Evolutionary conservation across 2,113 vertebrate genomes (phyloP).

Genomic region (Raja brachyura): DNA sequence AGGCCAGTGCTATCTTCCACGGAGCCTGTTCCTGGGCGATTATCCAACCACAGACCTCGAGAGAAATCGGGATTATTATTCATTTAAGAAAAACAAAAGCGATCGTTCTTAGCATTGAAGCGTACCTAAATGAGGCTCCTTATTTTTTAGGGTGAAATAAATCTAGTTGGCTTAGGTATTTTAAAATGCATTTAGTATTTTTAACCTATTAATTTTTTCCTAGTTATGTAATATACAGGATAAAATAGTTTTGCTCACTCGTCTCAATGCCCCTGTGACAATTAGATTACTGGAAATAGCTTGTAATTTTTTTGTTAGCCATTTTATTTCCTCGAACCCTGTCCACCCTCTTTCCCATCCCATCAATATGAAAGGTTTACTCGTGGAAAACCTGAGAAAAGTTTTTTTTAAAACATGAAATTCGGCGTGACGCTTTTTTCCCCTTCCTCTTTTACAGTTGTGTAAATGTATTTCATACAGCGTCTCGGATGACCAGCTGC

Average conservation of each 20-base stretch:
- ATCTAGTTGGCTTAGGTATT: too few relatives aligned
- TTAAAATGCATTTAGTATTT: background rate
- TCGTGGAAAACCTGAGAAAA: background rate
- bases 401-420: background rate
- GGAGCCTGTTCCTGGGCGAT: background rate
- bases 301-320: background rate
- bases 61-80: background rate
- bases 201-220: background rate
- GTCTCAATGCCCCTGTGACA: constrained; percentile 33
- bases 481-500: constrained; percentile 10
- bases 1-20: background rate
- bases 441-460: constrained; percentile 27
- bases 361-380: background rate
- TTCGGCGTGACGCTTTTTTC: constrained; percentile 6
- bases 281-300: background rate
- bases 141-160: background rate
- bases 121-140: too few relatives aligned
- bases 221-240: background rate
- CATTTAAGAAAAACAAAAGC: background rate
- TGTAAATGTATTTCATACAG: constrained; percentile 6
- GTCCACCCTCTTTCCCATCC: background rate
- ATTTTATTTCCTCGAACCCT: constrained; percentile 8
- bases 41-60: background rate
- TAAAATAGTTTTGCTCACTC: constrained; percentile 42
- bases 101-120: background rate